Base-by-base conservation (phyloP, 2,113 vertebrate species). In the Hippoglossus stenolepis region DNA sequence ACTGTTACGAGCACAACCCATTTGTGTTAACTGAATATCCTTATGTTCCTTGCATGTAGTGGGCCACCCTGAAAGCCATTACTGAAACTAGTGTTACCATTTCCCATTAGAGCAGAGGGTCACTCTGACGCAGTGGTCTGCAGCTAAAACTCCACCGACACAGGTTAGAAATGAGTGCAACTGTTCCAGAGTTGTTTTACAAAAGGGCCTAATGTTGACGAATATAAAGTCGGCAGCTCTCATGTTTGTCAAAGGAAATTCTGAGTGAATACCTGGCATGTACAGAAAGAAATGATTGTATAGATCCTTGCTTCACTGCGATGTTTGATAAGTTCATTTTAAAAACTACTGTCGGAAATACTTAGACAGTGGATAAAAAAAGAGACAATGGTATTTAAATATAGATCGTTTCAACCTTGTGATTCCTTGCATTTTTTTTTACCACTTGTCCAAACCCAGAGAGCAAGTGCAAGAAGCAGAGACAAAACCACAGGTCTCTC, bases 11-110 rank as follows among this genome's bases (percentile, higher is more conserved):
- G 80, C 62, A 88, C 75, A 71, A 88, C 90, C 86, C 85, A 91
- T 93, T 93, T 91, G 92, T 93, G 89, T 91, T 85, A 91, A 92
- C 84, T 91, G 88, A 92, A 89, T 93, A 77, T 79, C 90, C 85
- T 88, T 79, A 86, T 93, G 92, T 90, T 84, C 77, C 68, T 73
- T 82, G 83, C 78, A 78, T 85, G 86, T 86, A 73, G 77, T 35
- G 49, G 90, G 84, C 90, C 89, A 92, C 90, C 91, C 90, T 91
- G 89, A 91, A 91, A 91, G 88, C 77, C 87, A 84, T 91, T 86
- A 77, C 79, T 87, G 79, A 75, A 80, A 61, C 75, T 74, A 51
- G 73, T 82, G 75, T 87, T 83, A 80, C 73, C 75, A 51, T 85
- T 84, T 83, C 65, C 73, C 70, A 60, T 65, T 24, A 53, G 70